phyloP scores from a whole-genome alignment of 1,140 invertebrate species.

The Oryctes rhinoceros region DNA sequence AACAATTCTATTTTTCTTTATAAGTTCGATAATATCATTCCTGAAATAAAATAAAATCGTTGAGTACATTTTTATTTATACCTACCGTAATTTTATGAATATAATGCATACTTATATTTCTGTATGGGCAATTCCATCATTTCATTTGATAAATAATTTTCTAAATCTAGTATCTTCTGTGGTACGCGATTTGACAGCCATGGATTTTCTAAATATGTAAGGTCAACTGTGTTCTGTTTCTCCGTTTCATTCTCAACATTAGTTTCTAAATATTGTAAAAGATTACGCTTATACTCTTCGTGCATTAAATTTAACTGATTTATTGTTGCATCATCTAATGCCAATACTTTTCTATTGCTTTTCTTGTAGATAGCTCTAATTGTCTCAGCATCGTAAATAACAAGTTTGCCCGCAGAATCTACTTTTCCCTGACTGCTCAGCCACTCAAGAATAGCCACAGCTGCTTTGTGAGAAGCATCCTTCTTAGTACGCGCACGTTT shows the following conservation, averaged over 20 bases:
- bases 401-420: slow-evolving; percentile 52
- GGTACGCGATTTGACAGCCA: slow-evolving; percentile 28
- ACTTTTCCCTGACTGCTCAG: slow-evolving; percentile 54
- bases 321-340: slow-evolving; percentile 45
- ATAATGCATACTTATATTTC: slow-evolving; percentile 53
- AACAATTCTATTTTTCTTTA: slow-evolving; percentile 64
- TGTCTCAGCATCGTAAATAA: slow-evolving; percentile 51
- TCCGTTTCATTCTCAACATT: background rate
- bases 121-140: slow-evolving; percentile 56
- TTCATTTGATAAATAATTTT: slow-evolving; percentile 53
- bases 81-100: slow-evolving; percentile 17
- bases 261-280: slow-evolving; percentile 42
- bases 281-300: slow-evolving; percentile 52
- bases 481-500: slow-evolving; percentile 52
- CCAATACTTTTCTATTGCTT: slow-evolving; percentile 50
- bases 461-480: slow-evolving; percentile 55
- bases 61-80: slow-evolving; percentile 3
- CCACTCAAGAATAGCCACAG: slow-evolving; percentile 51
- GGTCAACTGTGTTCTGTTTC: background rate
- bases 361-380: slow-evolving; percentile 51
- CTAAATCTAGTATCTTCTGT: slow-evolving; percentile 41
- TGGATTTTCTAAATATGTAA: slow-evolving; percentile 22
- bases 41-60: slow-evolving; percentile 49
- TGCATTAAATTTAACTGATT: slow-evolving; percentile 52
- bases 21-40: slow-evolving; percentile 51